These are phyloP conservation scores for Nymphicus hollandicus DNA, from an alignment of 2,113 vertebrate species.

Conservation along the genomic window DNA sequence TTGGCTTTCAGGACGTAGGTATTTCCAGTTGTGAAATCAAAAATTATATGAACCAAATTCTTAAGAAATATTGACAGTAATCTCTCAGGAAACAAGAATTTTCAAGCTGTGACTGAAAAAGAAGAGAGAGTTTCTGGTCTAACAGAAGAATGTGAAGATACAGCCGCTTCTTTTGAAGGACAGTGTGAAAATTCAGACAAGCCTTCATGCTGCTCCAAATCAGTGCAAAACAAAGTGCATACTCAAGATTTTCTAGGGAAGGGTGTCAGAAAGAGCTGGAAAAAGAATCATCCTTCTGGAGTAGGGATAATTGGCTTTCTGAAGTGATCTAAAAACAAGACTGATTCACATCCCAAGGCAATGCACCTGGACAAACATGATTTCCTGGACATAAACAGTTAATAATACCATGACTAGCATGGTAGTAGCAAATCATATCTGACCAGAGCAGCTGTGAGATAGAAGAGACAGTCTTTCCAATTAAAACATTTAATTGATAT, in stretches of 20 bases:
- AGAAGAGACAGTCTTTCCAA: background rate
- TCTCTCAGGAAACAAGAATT: background rate
- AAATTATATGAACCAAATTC: background rate
- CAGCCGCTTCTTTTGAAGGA: background rate
- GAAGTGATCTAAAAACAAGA: background rate
- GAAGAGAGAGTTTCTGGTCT: background rate
- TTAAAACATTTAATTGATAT: background rate
- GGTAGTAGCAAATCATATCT: background rate
- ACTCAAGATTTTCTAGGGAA: background rate
- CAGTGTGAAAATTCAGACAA: conserved; percentile 30
- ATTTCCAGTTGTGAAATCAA: background rate
- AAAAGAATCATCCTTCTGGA: background rate
- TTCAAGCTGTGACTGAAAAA: background rate
- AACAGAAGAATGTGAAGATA: background rate
- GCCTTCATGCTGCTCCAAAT: background rate
- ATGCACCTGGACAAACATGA: background rate
- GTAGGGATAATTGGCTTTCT: background rate
- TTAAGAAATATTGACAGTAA: background rate
- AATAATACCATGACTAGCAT: background rate
- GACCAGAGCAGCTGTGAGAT: background rate
- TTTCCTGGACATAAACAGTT: background rate
- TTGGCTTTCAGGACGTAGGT: background rate
- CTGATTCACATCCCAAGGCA: background rate
- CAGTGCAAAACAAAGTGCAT: background rate
- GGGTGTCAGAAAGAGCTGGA: background rate